Evolutionary conservation across 2,797 vertebrate genomes (phyloP), one percentile per base, ranked within the genome.

Genomic region (Simalia tracyae): DNA sequence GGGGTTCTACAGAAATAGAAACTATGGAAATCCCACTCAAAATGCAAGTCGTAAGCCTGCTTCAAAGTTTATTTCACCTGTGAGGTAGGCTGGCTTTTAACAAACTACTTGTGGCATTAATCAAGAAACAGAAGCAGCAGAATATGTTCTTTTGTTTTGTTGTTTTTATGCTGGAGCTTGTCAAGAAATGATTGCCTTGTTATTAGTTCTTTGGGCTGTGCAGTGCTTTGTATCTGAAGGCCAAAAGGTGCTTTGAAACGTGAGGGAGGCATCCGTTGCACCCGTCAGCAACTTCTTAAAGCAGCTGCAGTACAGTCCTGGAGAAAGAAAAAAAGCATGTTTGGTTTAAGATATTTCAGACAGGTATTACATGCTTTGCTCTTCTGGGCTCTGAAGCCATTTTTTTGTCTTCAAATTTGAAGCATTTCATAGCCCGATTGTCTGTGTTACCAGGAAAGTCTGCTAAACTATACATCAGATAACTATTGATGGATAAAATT

Each of bases 121-220:
- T 36, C 72, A 81, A 24, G 72, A 81, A 81, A 46, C 24, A 42
- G 72, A 46, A 81, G 36, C 42, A 24, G 72, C 0, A 9, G 36
- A 46, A 81, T 81, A 81, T 24, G 19, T 81, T 81, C 72, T 81
- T 81, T 24, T 46, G 72, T 46, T 81, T 81, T 81, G 72, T 81
- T 36, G 46, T 46, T 46, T 46, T 81, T 81, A 81, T 81, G 72
- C 72, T 81, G 72, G 72, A 72, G 91, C 95, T 93, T 96, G 93
- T 90, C 93, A 90, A 89, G 89, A 96, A 96, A 94, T 95, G 94
- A 81, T 46, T 81, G 36, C 95, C 95, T 89, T 93, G 92, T 89
- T 95, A 90, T 84, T 92, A 92, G 95, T 93, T 93, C 93, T 81
- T 87, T 36, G 24, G 36, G 72, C 72, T 46, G 9, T 81, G 72